Percentiles rank a stretch among this genome's conserved stretches.
Evolutionary conservation across 2,797 vertebrate genomes (phyloP).

Genomic region (Gymnothorax javanicus): DNA sequence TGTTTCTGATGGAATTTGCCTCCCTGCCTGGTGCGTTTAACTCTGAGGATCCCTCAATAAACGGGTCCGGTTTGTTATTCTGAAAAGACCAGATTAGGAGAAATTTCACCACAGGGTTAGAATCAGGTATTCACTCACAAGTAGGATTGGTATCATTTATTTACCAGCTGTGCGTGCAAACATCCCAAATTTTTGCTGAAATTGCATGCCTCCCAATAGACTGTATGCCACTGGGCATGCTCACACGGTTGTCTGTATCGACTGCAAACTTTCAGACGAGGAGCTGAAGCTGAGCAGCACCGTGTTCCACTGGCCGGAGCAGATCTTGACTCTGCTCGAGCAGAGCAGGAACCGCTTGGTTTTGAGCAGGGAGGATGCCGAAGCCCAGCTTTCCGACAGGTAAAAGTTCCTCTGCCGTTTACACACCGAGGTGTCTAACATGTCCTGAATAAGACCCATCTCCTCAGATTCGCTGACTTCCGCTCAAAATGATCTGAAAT

Average conservation of each 20-base stretch:
- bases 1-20: constrained; percentile 83
- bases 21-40: constrained; percentile 73
- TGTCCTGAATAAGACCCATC: not conserved
- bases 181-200: not conserved
- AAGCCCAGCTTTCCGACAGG: constrained; percentile 75
- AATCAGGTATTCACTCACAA: not conserved
- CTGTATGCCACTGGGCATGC: not conserved
- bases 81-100: not conserved
- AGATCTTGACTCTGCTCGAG: constrained; percentile 76
- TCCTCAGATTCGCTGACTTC: not conserved
- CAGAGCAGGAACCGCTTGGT: constrained; percentile 60
- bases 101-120: not conserved
- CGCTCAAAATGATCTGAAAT: constrained; percentile 31
- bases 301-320: constrained; percentile 83
- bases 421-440: not conserved
- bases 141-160: not conserved
- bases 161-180: not conserved
- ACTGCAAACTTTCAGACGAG: constrained; percentile 66
- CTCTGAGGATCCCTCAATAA: not conserved
- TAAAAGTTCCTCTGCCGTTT: constrained; percentile 48
- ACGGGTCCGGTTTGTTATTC: not conserved
- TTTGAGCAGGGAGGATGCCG: constrained; percentile 63
- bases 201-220: not conserved
- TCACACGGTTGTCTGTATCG: not conserved
- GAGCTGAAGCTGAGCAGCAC: constrained; percentile 82